Base-by-base conservation (phyloP, 2,888 invertebrate species). In the Phania funesta region DNA sequence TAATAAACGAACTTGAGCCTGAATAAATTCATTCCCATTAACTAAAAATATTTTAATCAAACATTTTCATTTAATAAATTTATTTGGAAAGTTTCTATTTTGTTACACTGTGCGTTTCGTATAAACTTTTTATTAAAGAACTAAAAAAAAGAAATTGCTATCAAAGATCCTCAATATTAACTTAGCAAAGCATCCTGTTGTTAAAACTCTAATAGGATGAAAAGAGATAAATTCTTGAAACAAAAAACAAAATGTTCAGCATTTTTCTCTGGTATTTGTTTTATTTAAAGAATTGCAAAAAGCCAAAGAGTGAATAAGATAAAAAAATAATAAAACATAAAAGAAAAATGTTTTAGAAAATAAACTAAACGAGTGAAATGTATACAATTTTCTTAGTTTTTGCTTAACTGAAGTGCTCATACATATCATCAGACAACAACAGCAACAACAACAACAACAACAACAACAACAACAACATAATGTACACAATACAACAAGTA, bases 401-500 rank as follows among this genome's bases (percentile, higher is more conserved):
- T 52, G 20, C 29, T 56, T 18, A 62, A 62, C 20, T 46, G 22
- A 65, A 50, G 35, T 38, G 50, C 50, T 44, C 26, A 29, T 46
- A 38, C 38, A 58, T 65, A 75, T 56, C 74, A 22, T 22, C 22
- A 8, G 13, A 46, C 16, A 20, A 22, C 9, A 67, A 6, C 3
- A 13, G 11, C 22, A 48, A 11, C 7, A 3, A 54, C 9, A 68
- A 26, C 11, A 58, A 35, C 41, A 68, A 38, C 13, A 48, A 52
- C 41, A 60, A 52, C 29, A 56, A 32, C 3, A 46, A 56, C n/a
- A n/a, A n/a, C n/a, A n/a, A n/a, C n/a, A n/a, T n/a, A n/a, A 58
- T 58, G 1, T 46, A 48, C n/a, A 29, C n/a, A 56, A 54, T 48
- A 58, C 56, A 75, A 56, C 24, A 26, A 62, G 41, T 29, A 74